A percentile compares a stretch with the other conserved stretches of the same genome.
phyloP scores from a whole-genome alignment of 2,113 vertebrate genomes.

The Callospermophilus lateralis region DNA sequence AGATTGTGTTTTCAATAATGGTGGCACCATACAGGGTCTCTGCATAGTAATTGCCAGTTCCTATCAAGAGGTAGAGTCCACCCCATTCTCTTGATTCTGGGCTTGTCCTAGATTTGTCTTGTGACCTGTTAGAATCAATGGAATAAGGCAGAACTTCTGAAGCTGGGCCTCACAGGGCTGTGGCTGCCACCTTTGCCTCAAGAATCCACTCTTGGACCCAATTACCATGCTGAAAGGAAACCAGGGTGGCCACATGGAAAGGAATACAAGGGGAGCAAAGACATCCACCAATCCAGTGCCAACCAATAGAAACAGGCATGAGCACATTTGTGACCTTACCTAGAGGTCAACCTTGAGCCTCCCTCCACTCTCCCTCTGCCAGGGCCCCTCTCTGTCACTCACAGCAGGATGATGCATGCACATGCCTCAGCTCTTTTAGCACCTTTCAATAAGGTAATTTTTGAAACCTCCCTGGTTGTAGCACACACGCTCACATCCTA shows the following conservation, averaged over 20 bases:
- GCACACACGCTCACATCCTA: too few species aligned
- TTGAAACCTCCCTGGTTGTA: neutral
- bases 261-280: accelerated
- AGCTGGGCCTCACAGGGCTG: neutral
- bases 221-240: neutral
- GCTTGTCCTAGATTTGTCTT: neutral
- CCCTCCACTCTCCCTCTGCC: accelerated
- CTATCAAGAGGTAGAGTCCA: too few species aligned
- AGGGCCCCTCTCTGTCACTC: neutral
- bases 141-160: neutral
- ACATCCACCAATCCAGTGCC: neutral
- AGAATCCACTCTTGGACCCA: neutral
- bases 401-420: neutral
- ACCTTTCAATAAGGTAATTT: neutral
- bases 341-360: neutral
- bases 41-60: too few species aligned
- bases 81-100: neutral
- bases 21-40: neutral
- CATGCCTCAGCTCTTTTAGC: neutral
- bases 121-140: neutral
- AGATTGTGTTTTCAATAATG: neutral
- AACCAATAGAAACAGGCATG: accelerated
- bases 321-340: neutral
- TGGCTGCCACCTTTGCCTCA: neutral
- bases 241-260: too few species aligned